Conservation (phyloP, 2,113 vertebrate genomes). For the Stomatorhinus ivindoensis region DNA sequence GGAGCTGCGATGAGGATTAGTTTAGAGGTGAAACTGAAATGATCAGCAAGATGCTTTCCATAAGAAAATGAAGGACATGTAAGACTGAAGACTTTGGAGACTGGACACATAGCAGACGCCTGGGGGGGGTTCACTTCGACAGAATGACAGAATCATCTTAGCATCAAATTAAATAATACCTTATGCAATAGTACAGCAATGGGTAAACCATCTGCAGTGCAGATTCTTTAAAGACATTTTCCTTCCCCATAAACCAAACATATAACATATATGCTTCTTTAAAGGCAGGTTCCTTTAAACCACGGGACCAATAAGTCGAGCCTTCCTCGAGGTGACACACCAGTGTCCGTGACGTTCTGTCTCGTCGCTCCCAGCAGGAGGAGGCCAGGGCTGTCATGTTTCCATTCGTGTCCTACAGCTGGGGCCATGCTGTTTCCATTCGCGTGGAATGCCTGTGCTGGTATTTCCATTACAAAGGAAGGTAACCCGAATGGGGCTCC, state of each 20-base stretch:
- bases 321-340: background rate
- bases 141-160: background rate
- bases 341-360: background rate
- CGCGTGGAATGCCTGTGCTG: background rate
- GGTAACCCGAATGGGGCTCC: background rate
- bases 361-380: background rate
- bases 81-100: background rate
- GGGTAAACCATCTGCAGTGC: background rate
- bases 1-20: conserved; percentile 6
- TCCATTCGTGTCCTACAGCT: background rate
- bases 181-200: background rate
- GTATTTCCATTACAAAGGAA: background rate
- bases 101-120: background rate
- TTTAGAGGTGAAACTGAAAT: background rate
- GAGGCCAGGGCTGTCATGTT: background rate
- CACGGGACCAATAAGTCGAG: background rate
- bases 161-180: background rate
- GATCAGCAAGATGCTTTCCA: background rate
- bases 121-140: background rate
- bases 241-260: background rate
- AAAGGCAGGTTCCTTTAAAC: background rate
- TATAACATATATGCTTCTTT: background rate
- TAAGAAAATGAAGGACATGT: background rate
- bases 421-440: background rate
- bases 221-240: background rate